A percentile compares a stretch with the other conserved stretches of the same genome.
Evolutionary conservation across 2,888 invertebrate species (phyloP).

Genomic region (Hoplodrina ambigua): DNA sequence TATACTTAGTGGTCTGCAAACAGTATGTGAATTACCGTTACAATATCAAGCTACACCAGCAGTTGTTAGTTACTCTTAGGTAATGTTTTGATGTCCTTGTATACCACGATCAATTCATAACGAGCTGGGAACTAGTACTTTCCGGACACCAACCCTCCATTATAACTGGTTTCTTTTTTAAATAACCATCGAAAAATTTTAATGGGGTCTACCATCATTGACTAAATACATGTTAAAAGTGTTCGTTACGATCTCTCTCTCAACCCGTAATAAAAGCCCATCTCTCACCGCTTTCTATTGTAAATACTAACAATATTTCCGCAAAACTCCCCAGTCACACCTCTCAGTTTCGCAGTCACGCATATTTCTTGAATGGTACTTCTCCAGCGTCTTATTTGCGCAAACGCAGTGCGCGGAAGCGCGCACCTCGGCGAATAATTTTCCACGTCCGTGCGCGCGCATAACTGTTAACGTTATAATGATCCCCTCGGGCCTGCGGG

Average conservation of each 20-base stretch:
- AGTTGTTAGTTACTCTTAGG: not conserved
- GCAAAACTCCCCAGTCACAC: not conserved
- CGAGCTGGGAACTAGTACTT: not conserved
- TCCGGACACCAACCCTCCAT: not conserved
- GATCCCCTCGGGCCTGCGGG: slow-evolving; percentile 69
- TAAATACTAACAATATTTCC: not conserved
- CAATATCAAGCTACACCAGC: no score
- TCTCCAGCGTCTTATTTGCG: slow-evolving; percentile 36
- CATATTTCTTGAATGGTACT: slow-evolving; percentile 38
- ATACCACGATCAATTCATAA: not conserved
- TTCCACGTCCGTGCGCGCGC: slow-evolving; percentile 87
- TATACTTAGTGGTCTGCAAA: not conserved
- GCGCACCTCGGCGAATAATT: slow-evolving; percentile 81
- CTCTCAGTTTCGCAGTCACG: slow-evolving; percentile 19
- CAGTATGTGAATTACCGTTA: no score
- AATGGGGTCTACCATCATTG: no score
- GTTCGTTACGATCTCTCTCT: no score
- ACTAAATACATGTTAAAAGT: no score
- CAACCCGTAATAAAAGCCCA: not conserved
- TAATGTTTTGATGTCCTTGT: not conserved
- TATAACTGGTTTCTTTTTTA: not conserved
- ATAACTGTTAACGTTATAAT: slow-evolving; percentile 85
- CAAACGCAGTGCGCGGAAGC: slow-evolving; percentile 75
- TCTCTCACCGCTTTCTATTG: not conserved
- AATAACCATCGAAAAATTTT: no score